Percentiles rank a stretch among this genome's conserved stretches.
These are phyloP conservation scores for Drosophila eugracilis DNA, from an alignment of 1,140 invertebrate genomes.

Conservation along the genomic window DNA sequence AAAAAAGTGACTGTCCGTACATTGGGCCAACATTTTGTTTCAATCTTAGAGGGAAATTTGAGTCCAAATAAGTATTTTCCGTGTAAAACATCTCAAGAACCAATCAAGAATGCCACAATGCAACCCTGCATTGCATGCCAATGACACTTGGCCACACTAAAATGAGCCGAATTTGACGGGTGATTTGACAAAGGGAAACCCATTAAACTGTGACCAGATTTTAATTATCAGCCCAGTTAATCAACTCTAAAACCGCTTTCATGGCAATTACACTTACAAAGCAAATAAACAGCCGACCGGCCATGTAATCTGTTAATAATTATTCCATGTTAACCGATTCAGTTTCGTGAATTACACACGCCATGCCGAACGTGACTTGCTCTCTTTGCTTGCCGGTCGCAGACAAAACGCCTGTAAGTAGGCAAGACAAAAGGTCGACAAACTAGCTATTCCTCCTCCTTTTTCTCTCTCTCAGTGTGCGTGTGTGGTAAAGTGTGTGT, in stretches of 20 bases:
- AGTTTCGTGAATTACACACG: constrained; percentile 37
- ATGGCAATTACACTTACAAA: constrained; percentile 19
- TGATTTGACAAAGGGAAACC: neutral
- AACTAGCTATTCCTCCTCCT: constrained; percentile 3
- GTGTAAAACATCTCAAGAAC: no score
- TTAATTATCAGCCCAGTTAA: constrained; percentile 28
- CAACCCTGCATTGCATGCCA: no score
- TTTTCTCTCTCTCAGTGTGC: neutral
- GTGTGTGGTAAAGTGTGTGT: constrained; percentile 41
- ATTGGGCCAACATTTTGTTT: neutral
- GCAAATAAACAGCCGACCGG: constrained; percentile 10
- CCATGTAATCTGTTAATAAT: constrained; percentile 38
- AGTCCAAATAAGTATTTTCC: no score
- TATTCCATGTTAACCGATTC: constrained; percentile 49
- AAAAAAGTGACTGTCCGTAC: constrained; percentile 1
- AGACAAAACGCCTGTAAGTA: constrained; percentile 12
- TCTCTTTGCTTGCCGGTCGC: no score
- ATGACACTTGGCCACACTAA: neutral
- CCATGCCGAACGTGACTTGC: constrained; percentile 40
- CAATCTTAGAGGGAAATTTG: neutral
- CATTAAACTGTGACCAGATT: constrained; percentile 30
- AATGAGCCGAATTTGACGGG: no score
- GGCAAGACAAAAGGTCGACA: constrained; percentile 40
- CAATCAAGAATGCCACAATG: no score
- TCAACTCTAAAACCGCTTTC: constrained; percentile 24